These are phyloP conservation scores for Drosophila subquinaria DNA, from an alignment of 2,888 invertebrate species.

Conservation along the genomic window DNA sequence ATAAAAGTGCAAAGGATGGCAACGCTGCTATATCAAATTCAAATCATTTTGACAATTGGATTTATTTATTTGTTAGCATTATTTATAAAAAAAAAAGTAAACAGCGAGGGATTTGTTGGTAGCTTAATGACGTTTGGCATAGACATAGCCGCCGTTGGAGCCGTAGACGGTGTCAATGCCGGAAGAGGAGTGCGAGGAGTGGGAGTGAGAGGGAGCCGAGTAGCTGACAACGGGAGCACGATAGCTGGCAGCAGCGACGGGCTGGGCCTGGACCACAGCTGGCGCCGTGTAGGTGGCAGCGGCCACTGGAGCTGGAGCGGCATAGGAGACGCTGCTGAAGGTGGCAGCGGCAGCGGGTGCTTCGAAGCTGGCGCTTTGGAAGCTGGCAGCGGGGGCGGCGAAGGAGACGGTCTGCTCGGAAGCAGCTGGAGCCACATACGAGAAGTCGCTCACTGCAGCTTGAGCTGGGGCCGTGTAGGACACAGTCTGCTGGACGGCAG, in stretches of 20 bases:
- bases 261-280: constrained; percentile 6
- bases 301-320: constrained; percentile 31
- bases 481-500: constrained; percentile 24
- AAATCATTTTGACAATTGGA: neutral
- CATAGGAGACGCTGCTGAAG: constrained; percentile 7
- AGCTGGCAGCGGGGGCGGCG: constrained; percentile 27
- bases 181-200: neutral
- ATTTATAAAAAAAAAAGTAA: constrained; percentile 21
- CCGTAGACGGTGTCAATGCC: constrained; percentile 79
- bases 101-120: neutral
- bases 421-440: constrained; percentile 19
- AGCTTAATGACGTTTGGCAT: constrained; percentile 53
- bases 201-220: constrained; percentile 13
- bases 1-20: neutral
- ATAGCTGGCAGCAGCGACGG: constrained; percentile 47
- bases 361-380: constrained; percentile 25
- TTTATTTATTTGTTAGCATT: constrained; percentile 6
- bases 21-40: neutral
- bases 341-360: constrained; percentile 47
- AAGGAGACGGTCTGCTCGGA: constrained; percentile 31
- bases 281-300: constrained; percentile 37
- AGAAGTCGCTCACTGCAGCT: constrained; percentile 1
- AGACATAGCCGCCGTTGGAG: constrained; percentile 83
- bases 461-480: constrained; percentile 46
- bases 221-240: constrained; percentile 42